Percentiles rank a stretch among this genome's conserved stretches.
Conservation (phyloP, 2,888 invertebrate genomes). For the Drosophila setosimentum region DNA sequence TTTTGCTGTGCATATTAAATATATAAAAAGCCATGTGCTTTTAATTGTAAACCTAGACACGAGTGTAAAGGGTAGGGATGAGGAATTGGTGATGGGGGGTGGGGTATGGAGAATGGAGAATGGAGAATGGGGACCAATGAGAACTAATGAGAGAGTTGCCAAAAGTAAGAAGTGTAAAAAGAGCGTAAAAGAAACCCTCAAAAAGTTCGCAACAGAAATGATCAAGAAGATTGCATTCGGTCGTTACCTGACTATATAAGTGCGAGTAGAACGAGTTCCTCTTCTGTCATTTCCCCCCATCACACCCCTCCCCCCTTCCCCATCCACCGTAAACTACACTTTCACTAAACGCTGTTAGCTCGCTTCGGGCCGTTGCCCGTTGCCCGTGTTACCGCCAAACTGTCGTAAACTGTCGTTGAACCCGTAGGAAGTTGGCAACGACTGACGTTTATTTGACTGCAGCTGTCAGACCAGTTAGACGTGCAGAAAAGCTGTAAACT, state of each 20-base stretch:
- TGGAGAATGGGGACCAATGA: too few species aligned
- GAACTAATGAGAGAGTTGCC: conserved; percentile 34
- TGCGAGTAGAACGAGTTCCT: background rate
- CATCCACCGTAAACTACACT: conserved; percentile 29
- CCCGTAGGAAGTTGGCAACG: conserved; percentile 51
- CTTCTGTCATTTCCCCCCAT: conserved; percentile 8
- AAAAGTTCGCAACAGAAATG: conserved; percentile 17
- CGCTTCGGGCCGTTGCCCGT: too few species aligned
- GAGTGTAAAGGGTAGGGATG: background rate
- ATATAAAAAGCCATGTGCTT: conserved; percentile 16
- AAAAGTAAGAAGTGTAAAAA: conserved; percentile 51
- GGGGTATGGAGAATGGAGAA: too few species aligned
- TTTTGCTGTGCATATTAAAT: background rate
- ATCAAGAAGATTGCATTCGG: conserved; percentile 15
- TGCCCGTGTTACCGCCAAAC: conserved; percentile 11
- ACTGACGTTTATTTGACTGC: conserved; percentile 77
- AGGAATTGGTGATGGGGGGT: background rate
- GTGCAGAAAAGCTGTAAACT: conserved; percentile 45
- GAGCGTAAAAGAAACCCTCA: conserved; percentile 59
- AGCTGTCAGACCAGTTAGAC: conserved; percentile 67
- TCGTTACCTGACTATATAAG: conserved; percentile 1
- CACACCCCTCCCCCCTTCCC: too few species aligned
- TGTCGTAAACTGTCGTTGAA: conserved; percentile 60
- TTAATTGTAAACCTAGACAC: conserved; percentile 32
- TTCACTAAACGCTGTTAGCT: conserved; percentile 24